These are phyloP conservation scores for Kuschelorhynchus macadamiae DNA, from an alignment of 2,888 invertebrate species.

Conservation along the genomic window DNA sequence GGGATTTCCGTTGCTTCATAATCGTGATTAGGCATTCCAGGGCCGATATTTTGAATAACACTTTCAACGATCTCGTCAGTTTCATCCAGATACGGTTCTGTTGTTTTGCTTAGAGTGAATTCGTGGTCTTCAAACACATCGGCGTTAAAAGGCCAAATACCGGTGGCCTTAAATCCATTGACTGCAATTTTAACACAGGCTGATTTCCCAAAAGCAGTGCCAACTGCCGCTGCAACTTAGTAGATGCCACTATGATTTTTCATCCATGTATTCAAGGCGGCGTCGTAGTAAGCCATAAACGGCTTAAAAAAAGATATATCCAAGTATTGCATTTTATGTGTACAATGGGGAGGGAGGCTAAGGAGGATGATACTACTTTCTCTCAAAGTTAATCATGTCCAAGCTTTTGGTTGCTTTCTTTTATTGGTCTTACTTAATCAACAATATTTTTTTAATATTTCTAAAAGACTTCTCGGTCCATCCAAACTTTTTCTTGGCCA, in stretches of 20 bases:
- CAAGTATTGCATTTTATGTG: conserved; percentile 37
- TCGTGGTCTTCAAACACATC: conserved; percentile 24
- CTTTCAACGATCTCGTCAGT: no score
- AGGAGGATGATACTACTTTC: conserved; percentile 37
- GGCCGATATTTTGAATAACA: no score
- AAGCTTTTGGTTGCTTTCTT: no score
- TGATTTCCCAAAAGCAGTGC: conserved; percentile 36
- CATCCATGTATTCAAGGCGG: conserved; percentile 31
- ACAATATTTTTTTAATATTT: conserved; percentile 22
- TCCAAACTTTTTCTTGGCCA: no score
- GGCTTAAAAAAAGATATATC: conserved; percentile 34
- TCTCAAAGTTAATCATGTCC: not conserved
- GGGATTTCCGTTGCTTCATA: no score
- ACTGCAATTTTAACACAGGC: conserved; percentile 31
- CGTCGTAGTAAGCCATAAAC: conserved; percentile 34
- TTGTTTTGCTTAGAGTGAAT: no score
- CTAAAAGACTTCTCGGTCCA: conserved; percentile 11
- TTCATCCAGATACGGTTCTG: no score
- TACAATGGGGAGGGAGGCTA: conserved; percentile 29
- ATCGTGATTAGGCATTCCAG: no score
- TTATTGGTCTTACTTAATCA: conserved; percentile 30
- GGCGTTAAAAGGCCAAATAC: conserved; percentile 39
- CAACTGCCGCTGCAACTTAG: conserved; percentile 39
- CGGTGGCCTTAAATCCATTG: conserved; percentile 32
- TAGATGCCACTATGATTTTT: conserved; percentile 26